Conservation (phyloP, 2,797 vertebrate species). For the Pangasius larnaudii region DNA sequence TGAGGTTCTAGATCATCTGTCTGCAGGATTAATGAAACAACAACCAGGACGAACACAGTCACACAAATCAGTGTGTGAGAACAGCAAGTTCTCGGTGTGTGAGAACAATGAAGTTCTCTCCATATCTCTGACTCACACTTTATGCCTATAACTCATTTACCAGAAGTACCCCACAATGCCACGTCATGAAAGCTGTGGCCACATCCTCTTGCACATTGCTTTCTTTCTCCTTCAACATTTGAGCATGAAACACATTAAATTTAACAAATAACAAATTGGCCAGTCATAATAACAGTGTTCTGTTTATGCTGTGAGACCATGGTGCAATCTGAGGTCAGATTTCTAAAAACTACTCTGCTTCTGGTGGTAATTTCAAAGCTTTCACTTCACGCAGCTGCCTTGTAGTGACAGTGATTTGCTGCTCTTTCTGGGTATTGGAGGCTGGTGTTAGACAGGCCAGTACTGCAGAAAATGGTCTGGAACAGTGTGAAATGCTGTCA, state of each 20-base stretch:
- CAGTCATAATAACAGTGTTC: conserved; percentile 46
- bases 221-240: conserved; percentile 8
- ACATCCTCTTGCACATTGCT: conserved; percentile 40
- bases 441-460: background rate
- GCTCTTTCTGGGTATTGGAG: background rate
- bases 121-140: conserved; percentile 15
- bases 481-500: conserved; percentile 20
- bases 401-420: conserved; percentile 20
- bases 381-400: conserved; percentile 19
- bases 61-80: background rate
- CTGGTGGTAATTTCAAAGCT: conserved; percentile 43
- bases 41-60: background rate
- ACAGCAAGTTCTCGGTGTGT: background rate
- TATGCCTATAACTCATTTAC: background rate
- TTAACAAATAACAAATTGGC: conserved; percentile 49
- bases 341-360: conserved; percentile 38
- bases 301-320: conserved; percentile 9
- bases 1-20: background rate
- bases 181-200: conserved; percentile 12
- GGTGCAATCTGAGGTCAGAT: conserved; percentile 41
- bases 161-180: conserved; percentile 12
- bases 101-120: background rate
- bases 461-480: conserved; percentile 8
- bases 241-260: conserved; percentile 43
- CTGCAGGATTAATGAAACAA: background rate